A percentile compares a stretch with the other conserved stretches of the same genome.
Evolutionary conservation across 2,888 invertebrate species (phyloP).

Genomic region (Phasia obesa): DNA sequence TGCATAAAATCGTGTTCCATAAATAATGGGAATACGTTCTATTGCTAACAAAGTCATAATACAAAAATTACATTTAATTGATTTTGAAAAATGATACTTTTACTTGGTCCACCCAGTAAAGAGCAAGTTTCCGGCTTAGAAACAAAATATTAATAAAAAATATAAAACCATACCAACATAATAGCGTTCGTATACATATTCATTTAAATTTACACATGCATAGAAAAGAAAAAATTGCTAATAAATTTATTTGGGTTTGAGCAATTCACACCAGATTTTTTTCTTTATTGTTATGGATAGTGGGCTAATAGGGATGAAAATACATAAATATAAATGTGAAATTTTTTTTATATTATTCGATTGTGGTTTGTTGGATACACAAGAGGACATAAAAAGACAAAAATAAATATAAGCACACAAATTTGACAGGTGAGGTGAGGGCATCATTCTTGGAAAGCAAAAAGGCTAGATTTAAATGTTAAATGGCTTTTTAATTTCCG

Average conservation of each 20-base stretch:
- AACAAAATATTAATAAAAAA: slow-evolving; percentile 11
- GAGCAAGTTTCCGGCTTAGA: background rate
- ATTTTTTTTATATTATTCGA: slow-evolving; percentile 32
- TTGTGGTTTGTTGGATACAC: background rate
- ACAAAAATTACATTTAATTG: no score
- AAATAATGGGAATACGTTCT: no score
- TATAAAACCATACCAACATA: background rate
- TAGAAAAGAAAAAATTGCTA: background rate
- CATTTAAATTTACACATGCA: background rate
- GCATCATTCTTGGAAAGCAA: no score
- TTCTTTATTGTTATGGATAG: background rate
- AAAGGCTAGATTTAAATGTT: no score
- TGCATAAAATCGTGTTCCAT: no score
- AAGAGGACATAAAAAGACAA: background rate
- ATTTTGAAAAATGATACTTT: no score
- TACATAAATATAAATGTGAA: background rate
- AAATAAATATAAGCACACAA: no score
- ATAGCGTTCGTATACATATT: background rate
- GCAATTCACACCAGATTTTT: slow-evolving; percentile 20
- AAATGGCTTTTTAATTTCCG: no score
- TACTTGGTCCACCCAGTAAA: no score
- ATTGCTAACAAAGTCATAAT: no score
- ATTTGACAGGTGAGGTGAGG: no score
- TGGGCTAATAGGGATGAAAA: background rate
- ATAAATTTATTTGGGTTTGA: slow-evolving; percentile 43